A percentile compares a stretch with the other conserved stretches of the same genome.
phyloP scores from a whole-genome alignment of 1,140 invertebrate genomes.

The Diprion similis region DNA sequence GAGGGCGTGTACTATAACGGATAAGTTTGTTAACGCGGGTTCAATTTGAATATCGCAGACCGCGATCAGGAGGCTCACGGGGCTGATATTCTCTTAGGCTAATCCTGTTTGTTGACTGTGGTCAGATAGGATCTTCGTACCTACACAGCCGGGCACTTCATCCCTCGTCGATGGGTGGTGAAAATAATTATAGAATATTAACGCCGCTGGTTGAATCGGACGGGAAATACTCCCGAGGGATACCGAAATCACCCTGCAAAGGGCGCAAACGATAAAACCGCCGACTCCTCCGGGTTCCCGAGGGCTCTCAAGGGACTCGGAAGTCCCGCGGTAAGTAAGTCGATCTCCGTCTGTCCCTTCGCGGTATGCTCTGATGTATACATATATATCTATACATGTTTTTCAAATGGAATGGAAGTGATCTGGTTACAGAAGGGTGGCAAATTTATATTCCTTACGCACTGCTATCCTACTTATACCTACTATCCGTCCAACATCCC shows the following conservation, averaged over 20 bases:
- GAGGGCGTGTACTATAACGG: too few relatives aligned
- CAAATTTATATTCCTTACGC: slow-evolving; percentile 22
- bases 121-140: not conserved
- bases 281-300: not conserved
- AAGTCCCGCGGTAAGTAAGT: not conserved
- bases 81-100: too few relatives aligned
- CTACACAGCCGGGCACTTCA: not conserved
- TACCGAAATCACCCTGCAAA: not conserved
- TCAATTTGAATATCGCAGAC: too few relatives aligned
- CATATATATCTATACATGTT: not conserved
- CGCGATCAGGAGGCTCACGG: too few relatives aligned
- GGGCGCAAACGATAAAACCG: not conserved
- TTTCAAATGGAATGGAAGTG: slow-evolving; percentile 7
- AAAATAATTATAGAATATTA: not conserved
- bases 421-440: slow-evolving; percentile 7
- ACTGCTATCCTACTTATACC: slow-evolving; percentile 26
- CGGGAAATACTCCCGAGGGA: not conserved
- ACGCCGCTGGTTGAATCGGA: not conserved
- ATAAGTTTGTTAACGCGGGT: too few relatives aligned
- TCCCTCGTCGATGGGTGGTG: not conserved
- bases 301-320: not conserved
- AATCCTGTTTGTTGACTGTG: too few relatives aligned
- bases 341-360: not conserved
- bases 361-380: too few relatives aligned
- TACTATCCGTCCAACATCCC: slow-evolving; percentile 24